Evolutionary conservation across 2,113 vertebrate genomes (phyloP).

Genomic region (Gopherus flavomarginatus): DNA sequence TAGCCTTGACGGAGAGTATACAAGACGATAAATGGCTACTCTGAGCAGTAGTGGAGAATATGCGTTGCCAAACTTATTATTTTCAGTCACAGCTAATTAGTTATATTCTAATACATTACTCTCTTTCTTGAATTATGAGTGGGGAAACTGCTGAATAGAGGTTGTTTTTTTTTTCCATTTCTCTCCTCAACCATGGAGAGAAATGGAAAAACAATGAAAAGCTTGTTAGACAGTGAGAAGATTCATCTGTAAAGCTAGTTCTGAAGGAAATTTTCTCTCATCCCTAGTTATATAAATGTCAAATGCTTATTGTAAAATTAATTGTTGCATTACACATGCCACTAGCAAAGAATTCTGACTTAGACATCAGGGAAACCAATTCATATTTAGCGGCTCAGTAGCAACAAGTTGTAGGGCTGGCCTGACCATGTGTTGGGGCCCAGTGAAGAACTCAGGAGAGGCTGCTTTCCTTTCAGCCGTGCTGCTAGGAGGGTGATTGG

Average conservation of each 20-base stretch:
- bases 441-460: fast-evolving
- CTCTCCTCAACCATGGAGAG: conserved; percentile 77
- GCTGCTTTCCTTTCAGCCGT: neutral
- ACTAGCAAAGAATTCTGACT: neutral
- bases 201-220: conserved; percentile 80
- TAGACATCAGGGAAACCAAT: neutral
- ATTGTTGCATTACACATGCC: neutral
- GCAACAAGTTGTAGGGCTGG: fast-evolving
- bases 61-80: conserved; percentile 79
- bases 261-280: conserved; percentile 65
- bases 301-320: conserved; percentile 65
- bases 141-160: conserved; percentile 82
- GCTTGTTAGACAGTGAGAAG: conserved; percentile 79
- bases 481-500: neutral
- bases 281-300: conserved; percentile 70
- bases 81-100: conserved; percentile 83
- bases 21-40: conserved; percentile 78
- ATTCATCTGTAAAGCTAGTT: conserved; percentile 75
- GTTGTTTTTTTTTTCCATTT: conserved; percentile 55
- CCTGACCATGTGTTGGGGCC: fast-evolving
- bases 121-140: conserved; percentile 83
- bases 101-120: conserved; percentile 80
- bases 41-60: conserved; percentile 69
- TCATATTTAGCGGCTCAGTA: neutral
- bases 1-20: conserved; percentile 79